phyloP scores from a whole-genome alignment of 2,113 vertebrate genomes.

The Psittacula cyanocephala region DNA sequence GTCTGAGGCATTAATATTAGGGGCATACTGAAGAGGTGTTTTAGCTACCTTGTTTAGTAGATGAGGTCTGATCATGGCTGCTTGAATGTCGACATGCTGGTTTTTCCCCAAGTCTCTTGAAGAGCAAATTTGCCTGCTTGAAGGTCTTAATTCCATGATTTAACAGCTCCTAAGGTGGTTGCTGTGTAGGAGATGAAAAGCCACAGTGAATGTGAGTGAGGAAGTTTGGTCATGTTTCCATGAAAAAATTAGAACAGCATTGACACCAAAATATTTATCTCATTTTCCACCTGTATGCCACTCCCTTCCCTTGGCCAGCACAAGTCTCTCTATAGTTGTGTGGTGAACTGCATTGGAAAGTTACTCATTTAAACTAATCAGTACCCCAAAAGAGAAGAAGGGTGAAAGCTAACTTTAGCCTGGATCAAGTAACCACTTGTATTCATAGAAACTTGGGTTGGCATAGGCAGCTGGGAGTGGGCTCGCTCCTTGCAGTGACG shows the following conservation, averaged over 20 bases:
- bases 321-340: neutral
- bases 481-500: neutral
- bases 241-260: neutral
- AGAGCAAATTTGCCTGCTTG: neutral
- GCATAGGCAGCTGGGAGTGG: neutral
- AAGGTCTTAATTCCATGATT: neutral
- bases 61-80: neutral
- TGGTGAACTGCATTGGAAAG: neutral
- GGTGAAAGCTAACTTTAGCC: neutral
- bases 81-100: neutral
- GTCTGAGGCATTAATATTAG: neutral
- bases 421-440: neutral
- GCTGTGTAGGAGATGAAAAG: neutral
- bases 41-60: fast-evolving
- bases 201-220: neutral
- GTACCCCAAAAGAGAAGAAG: neutral
- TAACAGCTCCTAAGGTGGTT: neutral
- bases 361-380: neutral
- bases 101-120: neutral
- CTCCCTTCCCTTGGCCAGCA: neutral
- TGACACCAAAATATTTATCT: neutral
- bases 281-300: neutral
- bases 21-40: neutral
- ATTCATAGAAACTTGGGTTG: neutral
- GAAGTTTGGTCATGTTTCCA: neutral